Evolutionary conservation across 2,888 invertebrate genomes (phyloP), one percentile per base, ranked within the genome.

Genomic region (Agelastica alni): DNA sequence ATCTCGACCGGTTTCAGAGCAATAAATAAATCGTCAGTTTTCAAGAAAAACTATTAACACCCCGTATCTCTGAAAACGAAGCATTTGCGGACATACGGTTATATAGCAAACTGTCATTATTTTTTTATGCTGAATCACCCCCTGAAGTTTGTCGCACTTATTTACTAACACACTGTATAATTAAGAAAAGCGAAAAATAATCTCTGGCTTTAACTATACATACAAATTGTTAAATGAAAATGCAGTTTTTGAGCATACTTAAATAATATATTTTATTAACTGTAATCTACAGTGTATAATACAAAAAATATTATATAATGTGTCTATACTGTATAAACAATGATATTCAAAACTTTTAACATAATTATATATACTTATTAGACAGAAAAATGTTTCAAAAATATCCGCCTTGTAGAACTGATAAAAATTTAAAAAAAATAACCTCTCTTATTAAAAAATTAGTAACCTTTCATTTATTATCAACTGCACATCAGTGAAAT

Each of bases 231-330:
- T n/a, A n/a, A n/a, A n/a, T n/a, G n/a, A n/a, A n/a, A n/a, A n/a
- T n/a, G n/a, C n/a, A n/a, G n/a, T n/a, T n/a, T 26, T 39, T 48
- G 48, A 48, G 48, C 48, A 39, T 48, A 48, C 28, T 39, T 48
- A 48, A 39, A 39, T 39, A 39, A 48, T 48, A 55, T 53, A 61
- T 59, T 65, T 63, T 62, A 63, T 61, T 63, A 59, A 65, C 63
- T 63, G 58, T 55, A 62, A 59, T 54, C 67, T 67, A 66, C 59
- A 67, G 73, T 74, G 74, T 75, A 75, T 75, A 71, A 73, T 74
- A 75, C 75, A 75, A 75, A 75, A 75, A 74, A 74, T 74, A 75
- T 73, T 66, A 68, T 68, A 66, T 68, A 69, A 68, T 67, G 67
- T 67, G 65, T 66, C 63, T 68, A 66, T 62, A 66, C 17, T 67